These are phyloP conservation scores for Chaetophractus vellerosus DNA, from an alignment of 2,797 vertebrate genomes.

Conservation along the genomic window DNA sequence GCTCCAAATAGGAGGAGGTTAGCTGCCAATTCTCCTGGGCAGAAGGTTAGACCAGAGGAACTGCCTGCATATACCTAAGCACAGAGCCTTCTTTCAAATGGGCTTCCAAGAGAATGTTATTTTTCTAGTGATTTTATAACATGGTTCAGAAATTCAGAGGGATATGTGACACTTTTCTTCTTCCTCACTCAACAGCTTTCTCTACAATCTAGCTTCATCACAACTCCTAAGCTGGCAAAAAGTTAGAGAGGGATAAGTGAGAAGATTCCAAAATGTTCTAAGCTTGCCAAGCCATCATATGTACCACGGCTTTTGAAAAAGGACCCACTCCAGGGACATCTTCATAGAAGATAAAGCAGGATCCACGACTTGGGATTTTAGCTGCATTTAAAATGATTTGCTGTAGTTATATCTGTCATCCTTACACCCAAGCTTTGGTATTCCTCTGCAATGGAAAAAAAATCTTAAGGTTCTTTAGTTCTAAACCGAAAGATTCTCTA, in stretches of 20 bases:
- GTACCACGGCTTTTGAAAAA: constrained; percentile 39
- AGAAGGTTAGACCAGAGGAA: neutral
- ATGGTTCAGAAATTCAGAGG: constrained; percentile 35
- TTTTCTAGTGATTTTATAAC: constrained; percentile 11
- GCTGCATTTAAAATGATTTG: constrained; percentile 61
- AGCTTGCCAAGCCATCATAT: constrained; percentile 64
- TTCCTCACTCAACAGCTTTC: constrained; percentile 62
- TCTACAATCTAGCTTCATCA: constrained; percentile 36
- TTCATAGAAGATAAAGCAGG: constrained; percentile 29
- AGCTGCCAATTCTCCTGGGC: neutral
- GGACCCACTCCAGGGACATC: neutral
- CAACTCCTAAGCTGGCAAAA: constrained; percentile 34
- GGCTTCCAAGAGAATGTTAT: constrained; percentile 50
- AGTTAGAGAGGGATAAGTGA: constrained; percentile 46
- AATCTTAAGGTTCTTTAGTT: constrained; percentile 17
- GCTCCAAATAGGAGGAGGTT: constrained; percentile 7
- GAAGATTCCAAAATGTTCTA: constrained; percentile 58
- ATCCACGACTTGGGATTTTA: constrained; percentile 55
- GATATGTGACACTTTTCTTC: constrained; percentile 28
- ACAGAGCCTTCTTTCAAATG: constrained; percentile 3
- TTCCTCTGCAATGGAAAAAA: constrained; percentile 17
- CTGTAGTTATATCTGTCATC: constrained; percentile 39
- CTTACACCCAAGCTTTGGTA: constrained; percentile 32
- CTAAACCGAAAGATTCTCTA: neutral
- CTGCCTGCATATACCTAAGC: neutral